Evolutionary conservation across 1,140 invertebrate genomes (phyloP), one percentile per base, ranked within the genome.

Genomic region (Drosophila ananassae): DNA sequence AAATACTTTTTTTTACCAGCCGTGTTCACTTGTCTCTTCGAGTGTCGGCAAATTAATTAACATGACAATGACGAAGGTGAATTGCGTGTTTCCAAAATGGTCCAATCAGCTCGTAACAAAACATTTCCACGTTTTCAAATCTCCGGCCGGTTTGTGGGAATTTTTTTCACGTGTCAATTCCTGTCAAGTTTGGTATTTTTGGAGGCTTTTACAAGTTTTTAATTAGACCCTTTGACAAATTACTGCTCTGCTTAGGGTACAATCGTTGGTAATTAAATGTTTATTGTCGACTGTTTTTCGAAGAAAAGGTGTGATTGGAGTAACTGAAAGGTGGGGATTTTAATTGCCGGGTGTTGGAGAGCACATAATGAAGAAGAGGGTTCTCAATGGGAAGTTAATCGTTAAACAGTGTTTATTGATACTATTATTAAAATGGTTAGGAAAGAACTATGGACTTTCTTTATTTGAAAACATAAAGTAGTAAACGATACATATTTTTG

Each of bases 41-140:
- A 89, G 84, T 84, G 83, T 66, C 64, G 63, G 72, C 79, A 76
- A 89, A 89, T 89, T 89, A 89, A 89, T 89, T 89, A 89, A 89
- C 83, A 89, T 89, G 83, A 89, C 83, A 89, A 89, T 89, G 84
- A 89, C 84, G 83, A 89, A 89, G 83, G 83, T 89, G 83, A 89
- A 89, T 89, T 89, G 84, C 83, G 64, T 89, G 79, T 83, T 87
- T 67, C 54, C 21, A 28, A 52, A 73, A 73, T 53, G 39, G 44
- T 79, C 46, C 59, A 85, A 80, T 74, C 80, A 74, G 30, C 46
- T 47, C 52, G 13, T 52, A 25, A 13, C 41, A 61, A 39, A 55
- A 62, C 57, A 61, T 52, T 63, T 51, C 52, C 64, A 52, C 48
- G 34, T 51, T 39, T 51, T 63, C 51, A 59, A 84, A 59, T 39